Base-by-base conservation (phyloP, 1,140 invertebrate genomes). In the Drosophila quadrilineata region DNA sequence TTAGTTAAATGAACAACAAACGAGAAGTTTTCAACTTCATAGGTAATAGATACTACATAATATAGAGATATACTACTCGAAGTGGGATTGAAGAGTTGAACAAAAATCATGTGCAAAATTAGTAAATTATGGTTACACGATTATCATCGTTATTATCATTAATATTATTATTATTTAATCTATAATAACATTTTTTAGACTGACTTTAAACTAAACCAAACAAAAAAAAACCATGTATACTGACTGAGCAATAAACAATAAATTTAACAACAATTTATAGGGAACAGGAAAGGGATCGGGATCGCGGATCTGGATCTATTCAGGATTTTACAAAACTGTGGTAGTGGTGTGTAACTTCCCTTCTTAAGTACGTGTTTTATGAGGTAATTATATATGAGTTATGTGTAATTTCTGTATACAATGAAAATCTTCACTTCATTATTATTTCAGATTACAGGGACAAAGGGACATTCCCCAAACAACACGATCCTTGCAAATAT, bases 331-430 rank as follows among this genome's bases (percentile, higher is more conserved):
- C n/a, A n/a, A n/a, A n/a, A n/a, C n/a, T n/a, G n/a, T 56, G 33
- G 22, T 33, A 31, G 26, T 38, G 16, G 19, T 54, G 43, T 48
- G 45, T 62, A 52, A 53, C 59, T 57, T 70, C 62, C 48, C 59
- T 45, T 60, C 46, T 79, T 77, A 77, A 77, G 75, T 79, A 79
- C 75, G 52, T 62, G 58, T 41, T 71, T 58, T 36, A 71, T 57
- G 65, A 79, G 71, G 75, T 74, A 75, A 75, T 64, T 40, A 49
- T 50, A 31, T 54, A 28, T 57, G 50, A 35, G 6, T 60, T 24
- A 19, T 56, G 57, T 54, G 3, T 54, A 57, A 48, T 45, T 40
- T 43, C 40, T 50, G 36, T 28, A 43, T 40, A 63, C n/a, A 14
- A 59, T n/a, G n/a, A 16, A 41, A 31, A 29, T 58, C 8, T 50